These are phyloP conservation scores for Enteromius paludinosus DNA, from an alignment of 2,797 vertebrate genomes.

Conservation along the genomic window DNA sequence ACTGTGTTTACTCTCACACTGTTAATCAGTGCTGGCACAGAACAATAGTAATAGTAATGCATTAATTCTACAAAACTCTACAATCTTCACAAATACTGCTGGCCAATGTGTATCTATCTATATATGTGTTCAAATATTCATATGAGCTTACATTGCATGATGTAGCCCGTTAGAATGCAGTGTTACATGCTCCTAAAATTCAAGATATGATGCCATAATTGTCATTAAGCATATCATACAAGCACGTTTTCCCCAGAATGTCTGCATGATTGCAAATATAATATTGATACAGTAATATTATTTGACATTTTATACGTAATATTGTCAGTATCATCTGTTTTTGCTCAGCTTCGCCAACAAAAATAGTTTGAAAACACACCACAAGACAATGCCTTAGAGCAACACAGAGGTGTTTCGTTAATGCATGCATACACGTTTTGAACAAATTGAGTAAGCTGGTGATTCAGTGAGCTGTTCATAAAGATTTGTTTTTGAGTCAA, in stretches of 20 bases:
- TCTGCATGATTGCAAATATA: background rate
- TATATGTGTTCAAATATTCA: too few relatives aligned
- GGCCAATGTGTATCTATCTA: background rate
- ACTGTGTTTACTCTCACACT: background rate
- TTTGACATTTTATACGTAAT: background rate
- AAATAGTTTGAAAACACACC: background rate
- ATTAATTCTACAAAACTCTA: background rate
- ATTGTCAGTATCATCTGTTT: background rate
- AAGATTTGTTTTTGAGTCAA: background rate
- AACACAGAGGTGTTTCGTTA: background rate
- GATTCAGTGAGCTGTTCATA: background rate
- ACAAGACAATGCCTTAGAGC: background rate
- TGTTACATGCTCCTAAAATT: background rate
- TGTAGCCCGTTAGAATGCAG: background rate
- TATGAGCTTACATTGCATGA: background rate
- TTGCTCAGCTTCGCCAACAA: background rate
- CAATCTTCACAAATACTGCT: background rate
- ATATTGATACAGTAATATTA: background rate
- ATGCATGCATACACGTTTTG: background rate
- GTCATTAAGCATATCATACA: background rate
- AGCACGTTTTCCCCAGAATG: background rate
- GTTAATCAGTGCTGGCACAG: background rate
- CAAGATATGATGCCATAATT: background rate
- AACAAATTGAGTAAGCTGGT: background rate
- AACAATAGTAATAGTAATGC: slow-evolving; percentile 2